These are phyloP conservation scores for Lateolabrax maculatus DNA, from an alignment of 2,797 vertebrate genomes.

Conservation along the genomic window DNA sequence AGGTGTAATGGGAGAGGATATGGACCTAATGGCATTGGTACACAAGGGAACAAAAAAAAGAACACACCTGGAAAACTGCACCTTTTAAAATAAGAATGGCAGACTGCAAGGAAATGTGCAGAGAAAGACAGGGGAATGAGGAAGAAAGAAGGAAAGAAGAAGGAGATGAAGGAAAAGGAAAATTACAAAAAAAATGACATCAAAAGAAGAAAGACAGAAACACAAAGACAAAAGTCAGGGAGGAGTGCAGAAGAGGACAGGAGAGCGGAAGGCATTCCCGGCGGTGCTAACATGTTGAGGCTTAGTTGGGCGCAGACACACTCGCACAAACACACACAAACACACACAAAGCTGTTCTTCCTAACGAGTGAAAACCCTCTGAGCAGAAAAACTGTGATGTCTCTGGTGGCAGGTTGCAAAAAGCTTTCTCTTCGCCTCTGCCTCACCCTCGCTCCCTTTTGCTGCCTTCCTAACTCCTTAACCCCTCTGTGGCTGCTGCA, in stretches of 20 bases:
- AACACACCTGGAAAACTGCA: not conserved
- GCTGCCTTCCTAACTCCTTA: conserved; percentile 33
- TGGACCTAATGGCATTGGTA: conserved; percentile 71
- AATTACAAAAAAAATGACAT: not conserved
- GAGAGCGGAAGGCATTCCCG: conserved; percentile 44
- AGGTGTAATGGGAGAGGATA: conserved; percentile 62
- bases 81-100: conserved; percentile 17
- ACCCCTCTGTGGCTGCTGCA: conserved; percentile 18
- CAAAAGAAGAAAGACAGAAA: conserved; percentile 19
- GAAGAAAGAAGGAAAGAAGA: too few relatives aligned
- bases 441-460: conserved; percentile 41
- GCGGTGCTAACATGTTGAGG: conserved; percentile 49
- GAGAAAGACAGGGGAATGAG: not conserved
- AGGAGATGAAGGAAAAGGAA: not conserved
- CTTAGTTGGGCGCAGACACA: conserved; percentile 32
- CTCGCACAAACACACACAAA: conserved; percentile 36
- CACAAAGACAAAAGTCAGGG: conserved; percentile 37
- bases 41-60: not conserved
- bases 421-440: conserved; percentile 77
- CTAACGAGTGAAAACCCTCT: conserved; percentile 70
- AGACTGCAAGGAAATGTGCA: not conserved
- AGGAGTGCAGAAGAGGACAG: conserved; percentile 37
- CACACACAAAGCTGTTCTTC: conserved; percentile 47
- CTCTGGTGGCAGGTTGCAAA: conserved; percentile 84
- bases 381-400: conserved; percentile 83